Base-by-base conservation (phyloP, 2,888 invertebrate species). In the Mesorhabditis belari region DNA sequence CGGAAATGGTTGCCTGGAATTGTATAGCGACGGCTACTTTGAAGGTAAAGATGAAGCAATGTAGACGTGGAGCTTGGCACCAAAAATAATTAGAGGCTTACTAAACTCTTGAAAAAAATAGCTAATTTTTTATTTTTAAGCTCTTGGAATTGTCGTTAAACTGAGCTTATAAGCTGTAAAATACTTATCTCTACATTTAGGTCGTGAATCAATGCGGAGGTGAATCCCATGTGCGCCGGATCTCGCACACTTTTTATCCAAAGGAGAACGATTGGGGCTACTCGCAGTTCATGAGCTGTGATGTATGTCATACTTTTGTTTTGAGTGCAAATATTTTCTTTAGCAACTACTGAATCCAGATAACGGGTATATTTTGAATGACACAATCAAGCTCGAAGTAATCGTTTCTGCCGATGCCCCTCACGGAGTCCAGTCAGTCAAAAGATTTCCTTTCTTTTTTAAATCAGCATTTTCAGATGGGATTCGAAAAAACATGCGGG, bases 401-500 rank as follows among this genome's bases (percentile, higher is more conserved):
- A 81, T 82, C 69, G 85, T 86, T n/a, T 78, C 80, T n/a, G 86
- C 86, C 19, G 86, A 86, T 80, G 86, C 86, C 29, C 86, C 86
- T 5, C 85, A 85, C 75, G 85, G 85, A 51, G 84, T 84, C 24
- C 64, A 68, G 66, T 76, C 56, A 66, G 63, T 66, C 27, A 63
- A 44, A n/a, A 25, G 3, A 52, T 51, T 58, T 2, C n/a, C n/a
- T n/a, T n/a, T n/a, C n/a, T n/a, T 53, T 51, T 29, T 26, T 26
- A 27, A 28, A 23, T 12, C 17, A 21, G 35, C n/a, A 24, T 44
- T 74, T 82, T 89, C 5, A 90, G 93, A 51, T 98, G 98, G 98
- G 96, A 98, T 84, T 95, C 95, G 27, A 96, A 96, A 83, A 94
- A 94, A 82, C 94, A 96, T 82, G 96, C 86, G 17, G 88, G 88